Conservation (phyloP, 1,140 invertebrate genomes). For the Sinonovacula constricta region DNA sequence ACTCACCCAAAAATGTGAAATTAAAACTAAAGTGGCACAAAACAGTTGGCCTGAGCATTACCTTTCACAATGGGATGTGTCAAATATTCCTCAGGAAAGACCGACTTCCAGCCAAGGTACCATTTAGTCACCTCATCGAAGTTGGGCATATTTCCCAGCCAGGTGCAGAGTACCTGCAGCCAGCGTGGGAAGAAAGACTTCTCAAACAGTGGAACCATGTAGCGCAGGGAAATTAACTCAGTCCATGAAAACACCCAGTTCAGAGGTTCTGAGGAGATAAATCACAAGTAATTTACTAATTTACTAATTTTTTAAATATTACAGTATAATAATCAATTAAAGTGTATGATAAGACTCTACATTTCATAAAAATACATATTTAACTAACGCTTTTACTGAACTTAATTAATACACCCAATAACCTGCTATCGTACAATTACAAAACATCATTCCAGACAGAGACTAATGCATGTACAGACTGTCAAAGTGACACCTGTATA, state of each 20-base stretch:
- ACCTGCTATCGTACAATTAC: too few species aligned
- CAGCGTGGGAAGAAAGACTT: constrained; percentile 93
- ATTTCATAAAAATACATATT: neutral
- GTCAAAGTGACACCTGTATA: too few species aligned
- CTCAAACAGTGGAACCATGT: constrained; percentile 87
- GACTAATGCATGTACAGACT: too few species aligned
- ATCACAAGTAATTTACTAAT: neutral
- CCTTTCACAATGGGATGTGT: constrained; percentile 86
- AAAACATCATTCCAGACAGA: too few species aligned
- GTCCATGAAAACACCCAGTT: constrained; percentile 93
- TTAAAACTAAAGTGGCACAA: too few species aligned
- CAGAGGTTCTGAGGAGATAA: constrained; percentile 82
- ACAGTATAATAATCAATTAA: neutral
- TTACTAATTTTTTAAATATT: neutral
- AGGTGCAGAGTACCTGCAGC: constrained; percentile 87
- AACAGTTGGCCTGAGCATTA: too few species aligned
- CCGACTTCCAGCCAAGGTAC: constrained; percentile 92
- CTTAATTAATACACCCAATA: too few species aligned
- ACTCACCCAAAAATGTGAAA: too few species aligned
- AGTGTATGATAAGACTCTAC: neutral
- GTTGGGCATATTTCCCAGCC: constrained; percentile 86
- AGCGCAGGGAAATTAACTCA: constrained; percentile 86
- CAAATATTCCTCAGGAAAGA: constrained; percentile 85
- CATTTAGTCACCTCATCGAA: constrained; percentile 91
- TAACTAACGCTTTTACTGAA: neutral